Evolutionary conservation across 2,888 invertebrate species (phyloP), one percentile per base, ranked within the genome.

Genomic region (Watsonalla cultraria): DNA sequence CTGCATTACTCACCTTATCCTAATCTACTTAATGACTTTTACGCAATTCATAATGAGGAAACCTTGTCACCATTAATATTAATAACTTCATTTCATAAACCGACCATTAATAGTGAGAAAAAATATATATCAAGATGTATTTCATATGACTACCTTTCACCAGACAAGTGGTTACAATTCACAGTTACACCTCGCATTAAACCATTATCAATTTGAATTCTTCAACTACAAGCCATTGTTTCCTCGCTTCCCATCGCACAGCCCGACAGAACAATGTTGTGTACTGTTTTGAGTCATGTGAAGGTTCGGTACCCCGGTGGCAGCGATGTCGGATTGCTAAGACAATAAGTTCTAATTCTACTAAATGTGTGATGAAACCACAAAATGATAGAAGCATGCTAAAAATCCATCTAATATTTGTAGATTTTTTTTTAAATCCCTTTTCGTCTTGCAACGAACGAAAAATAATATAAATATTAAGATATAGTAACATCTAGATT

Each of bases 191-290:
- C 56, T 62, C 63, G 70, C 72, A 61, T 57, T 54, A 68, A 54
- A 57, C 58, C 60, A 59, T 54, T 58, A 65, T 65, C 68, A 69
- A 73, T 76, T 73, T 63, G 62, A 71, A 72, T 72, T 65, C 66
- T 67, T 70, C 59, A 66, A 67, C 72, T 73, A 70, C 61, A 57
- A 61, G 58, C 78, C 62, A 83, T 84, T 84, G 84, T 84, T 67
- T 66, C 56, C 55, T 39, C 49, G 59, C 54, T 80, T 81, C 81
- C 75, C 81, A 80, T 63, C 66, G 58, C 62, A 67, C 63, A 62
- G 57, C 63, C 50, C 55, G 65, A 70, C 72, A 70, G 72, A 69
- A 68, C 65, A 68, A 69, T 62, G 55, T 67, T 71, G 9, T 42
- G 42, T 42, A 42, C 11, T 11, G 11, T 64, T 15, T 85, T 89